These are phyloP conservation scores for Dichetophora obliterata DNA, from an alignment of 2,888 invertebrate genomes.

Conservation along the genomic window DNA sequence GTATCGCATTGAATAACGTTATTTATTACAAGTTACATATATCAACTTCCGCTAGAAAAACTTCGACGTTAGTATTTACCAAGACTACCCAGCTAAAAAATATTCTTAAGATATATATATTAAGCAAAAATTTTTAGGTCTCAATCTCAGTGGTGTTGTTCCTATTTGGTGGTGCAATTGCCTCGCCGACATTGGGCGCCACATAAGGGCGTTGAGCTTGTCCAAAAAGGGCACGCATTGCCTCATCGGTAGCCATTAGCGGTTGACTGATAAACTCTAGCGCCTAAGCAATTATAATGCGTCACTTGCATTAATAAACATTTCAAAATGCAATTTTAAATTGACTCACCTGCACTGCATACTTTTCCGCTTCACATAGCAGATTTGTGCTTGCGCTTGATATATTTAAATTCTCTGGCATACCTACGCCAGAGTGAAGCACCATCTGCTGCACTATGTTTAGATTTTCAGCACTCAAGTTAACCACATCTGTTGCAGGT, in stretches of 20 bases:
- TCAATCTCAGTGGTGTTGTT: background rate
- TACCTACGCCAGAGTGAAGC: constrained; percentile 67
- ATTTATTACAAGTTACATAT: too few species aligned
- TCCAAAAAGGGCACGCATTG: constrained; percentile 66
- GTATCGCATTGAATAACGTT: too few species aligned
- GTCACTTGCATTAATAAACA: background rate
- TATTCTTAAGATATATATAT: too few species aligned
- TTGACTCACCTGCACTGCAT: constrained; percentile 61
- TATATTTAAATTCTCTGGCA: constrained; percentile 65
- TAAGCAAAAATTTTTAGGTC: background rate
- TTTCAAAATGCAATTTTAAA: background rate
- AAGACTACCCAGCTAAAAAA: too few species aligned
- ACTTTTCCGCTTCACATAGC: constrained; percentile 66
- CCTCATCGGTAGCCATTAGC: constrained; percentile 68
- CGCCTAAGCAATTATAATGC: constrained; percentile 51
- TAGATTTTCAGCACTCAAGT: constrained; percentile 66
- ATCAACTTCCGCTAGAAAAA: too few species aligned
- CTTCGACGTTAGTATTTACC: too few species aligned
- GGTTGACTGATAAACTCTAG: constrained; percentile 66
- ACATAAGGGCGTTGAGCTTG: constrained; percentile 62
- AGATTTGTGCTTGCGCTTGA: constrained; percentile 62
- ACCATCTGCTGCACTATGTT: constrained; percentile 69
- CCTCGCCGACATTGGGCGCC: background rate
- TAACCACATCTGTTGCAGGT: constrained; percentile 66
- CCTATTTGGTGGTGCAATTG: background rate